phyloP scores from a whole-genome alignment of 2,888 invertebrate genomes.

The Ormyrus thymus region DNA sequence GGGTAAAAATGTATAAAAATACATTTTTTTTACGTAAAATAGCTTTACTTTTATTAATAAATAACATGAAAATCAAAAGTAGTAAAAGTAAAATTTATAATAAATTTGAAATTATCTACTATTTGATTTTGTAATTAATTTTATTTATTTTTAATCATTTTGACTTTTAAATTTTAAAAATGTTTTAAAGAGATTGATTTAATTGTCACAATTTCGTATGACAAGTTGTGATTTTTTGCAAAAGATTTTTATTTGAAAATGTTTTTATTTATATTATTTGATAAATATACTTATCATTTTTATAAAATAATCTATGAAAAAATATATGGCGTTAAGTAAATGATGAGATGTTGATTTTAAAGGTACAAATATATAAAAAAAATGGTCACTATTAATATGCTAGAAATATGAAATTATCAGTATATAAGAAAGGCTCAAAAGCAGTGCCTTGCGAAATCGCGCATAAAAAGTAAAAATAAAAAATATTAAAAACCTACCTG shows the following conservation, averaged over 20 bases:
- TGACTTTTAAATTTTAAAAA: too few species aligned
- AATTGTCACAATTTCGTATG: too few species aligned
- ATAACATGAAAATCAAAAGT: background rate
- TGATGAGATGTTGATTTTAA: constrained; percentile 7
- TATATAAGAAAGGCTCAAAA: constrained; percentile 46
- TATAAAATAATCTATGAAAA: constrained; percentile 25
- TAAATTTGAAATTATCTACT: background rate
- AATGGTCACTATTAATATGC: background rate
- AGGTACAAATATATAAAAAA: constrained; percentile 12
- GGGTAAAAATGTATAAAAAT: constrained; percentile 1
- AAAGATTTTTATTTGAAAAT: background rate
- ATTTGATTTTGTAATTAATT: constrained; percentile 5
- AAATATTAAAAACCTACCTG: constrained; percentile 50
- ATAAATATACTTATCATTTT: constrained; percentile 14
- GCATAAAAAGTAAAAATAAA: constrained; percentile 36
- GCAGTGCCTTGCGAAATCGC: constrained; percentile 49
- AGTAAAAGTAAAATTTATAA: background rate
- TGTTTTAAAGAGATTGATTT: too few species aligned
- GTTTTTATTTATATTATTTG: background rate
- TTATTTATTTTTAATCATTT: too few species aligned
- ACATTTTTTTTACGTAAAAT: constrained; percentile 1
- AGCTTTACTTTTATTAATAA: constrained; percentile 1
- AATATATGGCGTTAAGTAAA: background rate
- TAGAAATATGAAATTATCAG: constrained; percentile 14
- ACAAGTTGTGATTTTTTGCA: background rate